phyloP scores from a whole-genome alignment of 2,888 invertebrate genomes.

The Protula sp. region DNA sequence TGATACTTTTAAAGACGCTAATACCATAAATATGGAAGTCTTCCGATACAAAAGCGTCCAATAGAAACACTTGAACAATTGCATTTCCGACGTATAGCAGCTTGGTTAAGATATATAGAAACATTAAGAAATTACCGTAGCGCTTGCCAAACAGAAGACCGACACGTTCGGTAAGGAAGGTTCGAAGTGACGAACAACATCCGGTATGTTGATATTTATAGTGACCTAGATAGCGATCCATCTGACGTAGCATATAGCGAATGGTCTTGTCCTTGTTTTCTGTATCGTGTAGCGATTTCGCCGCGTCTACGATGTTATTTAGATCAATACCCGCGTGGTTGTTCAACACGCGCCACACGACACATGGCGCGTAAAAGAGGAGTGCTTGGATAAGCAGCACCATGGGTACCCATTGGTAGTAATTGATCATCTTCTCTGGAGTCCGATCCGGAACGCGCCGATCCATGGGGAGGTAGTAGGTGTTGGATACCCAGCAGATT shows the following conservation, averaged over 20 bases:
- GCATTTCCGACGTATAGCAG: constrained; percentile 53
- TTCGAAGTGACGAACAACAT: constrained; percentile 41
- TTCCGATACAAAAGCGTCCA: constrained; percentile 55
- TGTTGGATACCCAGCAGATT: constrained; percentile 4
- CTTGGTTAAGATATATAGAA: constrained; percentile 54
- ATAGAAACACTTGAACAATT: constrained; percentile 54
- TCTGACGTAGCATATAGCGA: constrained; percentile 53
- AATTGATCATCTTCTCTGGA: background rate
- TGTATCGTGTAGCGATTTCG: constrained; percentile 3
- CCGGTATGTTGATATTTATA: constrained; percentile 48
- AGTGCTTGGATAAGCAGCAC: constrained; percentile 11
- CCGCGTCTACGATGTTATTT: constrained; percentile 2
- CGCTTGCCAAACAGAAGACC: constrained; percentile 46
- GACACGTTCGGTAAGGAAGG: constrained; percentile 41
- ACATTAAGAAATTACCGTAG: constrained; percentile 55
- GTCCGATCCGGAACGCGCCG: background rate
- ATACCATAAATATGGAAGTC: constrained; percentile 52
- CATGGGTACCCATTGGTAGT: constrained; percentile 19
- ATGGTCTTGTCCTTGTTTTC: constrained; percentile 35
- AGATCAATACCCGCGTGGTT: constrained; percentile 9
- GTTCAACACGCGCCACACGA: constrained; percentile 8
- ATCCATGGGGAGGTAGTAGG: background rate
- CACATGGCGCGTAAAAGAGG: constrained; percentile 12
- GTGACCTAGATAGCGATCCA: constrained; percentile 53
- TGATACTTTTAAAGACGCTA: constrained; percentile 37